Evolutionary conservation across 2,797 vertebrate species (phyloP).

Genomic region (Micropoecilia bifurca): DNA sequence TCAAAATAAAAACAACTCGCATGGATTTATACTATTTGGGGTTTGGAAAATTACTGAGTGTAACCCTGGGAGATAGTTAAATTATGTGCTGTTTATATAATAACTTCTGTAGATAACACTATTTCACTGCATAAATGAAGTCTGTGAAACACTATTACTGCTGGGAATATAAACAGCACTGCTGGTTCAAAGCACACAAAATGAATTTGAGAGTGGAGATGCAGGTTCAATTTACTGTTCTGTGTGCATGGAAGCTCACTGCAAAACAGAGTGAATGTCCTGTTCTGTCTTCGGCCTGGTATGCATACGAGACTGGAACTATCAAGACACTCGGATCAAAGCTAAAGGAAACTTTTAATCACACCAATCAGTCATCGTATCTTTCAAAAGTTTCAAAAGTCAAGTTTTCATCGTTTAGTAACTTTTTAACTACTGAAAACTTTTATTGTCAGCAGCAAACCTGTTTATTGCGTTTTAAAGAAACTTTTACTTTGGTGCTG

Average conservation of each 20-base stretch:
- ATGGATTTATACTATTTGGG: conserved; percentile 37
- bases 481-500: background rate
- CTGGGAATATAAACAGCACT: conserved; percentile 48
- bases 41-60: conserved; percentile 43
- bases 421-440: background rate
- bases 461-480: background rate
- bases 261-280: conserved; percentile 11
- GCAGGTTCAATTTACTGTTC: conserved; percentile 25
- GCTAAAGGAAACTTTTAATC: background rate
- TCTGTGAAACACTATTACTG: conserved; percentile 57
- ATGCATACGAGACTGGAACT: conserved; percentile 9
- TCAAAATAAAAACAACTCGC: conserved; percentile 56
- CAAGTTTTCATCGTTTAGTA: background rate
- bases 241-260: conserved; percentile 1
- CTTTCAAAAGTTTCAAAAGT: background rate
- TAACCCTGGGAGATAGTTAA: conserved; percentile 53
- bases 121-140: conserved; percentile 57
- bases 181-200: conserved; percentile 34
- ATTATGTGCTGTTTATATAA: conserved; percentile 60
- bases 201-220: conserved; percentile 37
- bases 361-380: background rate
- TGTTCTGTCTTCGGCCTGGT: conserved; percentile 3
- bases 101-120: conserved; percentile 56
- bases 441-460: background rate
- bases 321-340: conserved; percentile 1